Percentiles rank a stretch among this genome's conserved stretches.
phyloP scores from a whole-genome alignment of 1,140 invertebrate genomes.

The Drosophila hydei region DNA sequence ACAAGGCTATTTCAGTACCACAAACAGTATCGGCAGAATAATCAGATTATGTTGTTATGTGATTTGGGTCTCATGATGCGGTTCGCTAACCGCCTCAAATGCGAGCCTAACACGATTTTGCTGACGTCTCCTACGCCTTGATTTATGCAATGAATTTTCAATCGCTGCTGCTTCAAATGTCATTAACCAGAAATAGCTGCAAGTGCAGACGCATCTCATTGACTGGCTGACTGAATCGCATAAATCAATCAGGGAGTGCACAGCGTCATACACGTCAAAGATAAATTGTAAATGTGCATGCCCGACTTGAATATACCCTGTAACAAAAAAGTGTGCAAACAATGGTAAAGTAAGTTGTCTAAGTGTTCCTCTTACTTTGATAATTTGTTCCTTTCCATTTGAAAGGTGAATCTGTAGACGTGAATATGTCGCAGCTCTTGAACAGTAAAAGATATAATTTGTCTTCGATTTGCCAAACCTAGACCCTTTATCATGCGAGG shows the following conservation, averaged over 20 bases:
- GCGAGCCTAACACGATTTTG: neutral
- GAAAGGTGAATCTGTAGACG: too few relatives aligned
- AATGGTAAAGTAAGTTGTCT: too few relatives aligned
- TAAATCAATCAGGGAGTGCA: conserved; percentile 10
- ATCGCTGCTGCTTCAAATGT: neutral
- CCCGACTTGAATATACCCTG: neutral
- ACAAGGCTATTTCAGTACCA: neutral
- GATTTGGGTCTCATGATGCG: too few relatives aligned
- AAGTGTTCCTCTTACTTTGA: too few relatives aligned
- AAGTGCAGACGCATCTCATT: conserved; percentile 13
- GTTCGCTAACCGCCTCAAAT: too few relatives aligned
- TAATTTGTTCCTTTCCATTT: too few relatives aligned
- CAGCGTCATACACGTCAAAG: neutral
- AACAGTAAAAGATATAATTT: too few relatives aligned
- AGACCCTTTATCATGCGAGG: too few relatives aligned
- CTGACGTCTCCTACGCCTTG: conserved; percentile 10
- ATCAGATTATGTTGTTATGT: neutral
- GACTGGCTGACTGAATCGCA: conserved; percentile 24
- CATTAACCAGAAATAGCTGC: conserved; percentile 34
- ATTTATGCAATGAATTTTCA: conserved; percentile 33
- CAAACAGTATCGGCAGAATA: conserved; percentile 1
- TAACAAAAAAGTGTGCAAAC: neutral
- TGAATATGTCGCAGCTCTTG: too few relatives aligned
- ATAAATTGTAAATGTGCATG: neutral
- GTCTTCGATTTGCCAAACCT: too few relatives aligned